Evolutionary conservation across 2,797 vertebrate genomes (phyloP).

Genomic region (Gobio occitaniae): DNA sequence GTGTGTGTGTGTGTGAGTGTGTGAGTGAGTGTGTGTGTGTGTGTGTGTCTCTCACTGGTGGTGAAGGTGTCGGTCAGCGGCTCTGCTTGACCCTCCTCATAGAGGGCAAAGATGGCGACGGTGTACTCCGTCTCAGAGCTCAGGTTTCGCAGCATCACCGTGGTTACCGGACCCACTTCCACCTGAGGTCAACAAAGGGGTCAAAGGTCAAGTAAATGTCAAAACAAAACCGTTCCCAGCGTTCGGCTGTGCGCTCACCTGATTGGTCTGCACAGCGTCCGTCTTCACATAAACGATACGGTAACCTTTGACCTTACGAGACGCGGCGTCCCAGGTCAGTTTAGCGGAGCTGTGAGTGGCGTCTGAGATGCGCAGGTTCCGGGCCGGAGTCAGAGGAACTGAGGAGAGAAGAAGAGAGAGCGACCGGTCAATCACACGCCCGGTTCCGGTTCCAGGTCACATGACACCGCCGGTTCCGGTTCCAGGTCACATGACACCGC

Average conservation of each 20-base stretch:
- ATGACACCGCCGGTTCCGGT: too few relatives aligned
- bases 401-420: slow-evolving; percentile 28
- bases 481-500: too few relatives aligned
- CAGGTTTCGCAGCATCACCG: slow-evolving; percentile 82
- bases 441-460: background rate
- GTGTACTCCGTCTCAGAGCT: slow-evolving; percentile 90
- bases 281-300: slow-evolving; percentile 90
- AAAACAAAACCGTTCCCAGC: background rate
- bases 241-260: slow-evolving; percentile 78
- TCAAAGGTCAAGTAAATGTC: background rate
- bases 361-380: slow-evolving; percentile 86
- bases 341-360: slow-evolving; percentile 86
- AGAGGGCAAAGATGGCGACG: slow-evolving; percentile 87
- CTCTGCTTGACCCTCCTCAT: slow-evolving; percentile 90
- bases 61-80: slow-evolving; percentile 88
- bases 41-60: slow-evolving; percentile 80
- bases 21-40: too few relatives aligned
- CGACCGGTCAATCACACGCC: background rate
- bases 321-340: slow-evolving; percentile 87
- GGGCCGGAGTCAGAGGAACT: slow-evolving; percentile 88
- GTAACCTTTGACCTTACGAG: slow-evolving; percentile 83
- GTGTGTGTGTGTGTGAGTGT: too few relatives aligned
- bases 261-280: slow-evolving; percentile 86
- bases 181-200: slow-evolving; percentile 73
- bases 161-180: slow-evolving; percentile 86